Evolutionary conservation across 2,888 invertebrate genomes (phyloP).

Genomic region (Zaprionus bogoriensis): DNA sequence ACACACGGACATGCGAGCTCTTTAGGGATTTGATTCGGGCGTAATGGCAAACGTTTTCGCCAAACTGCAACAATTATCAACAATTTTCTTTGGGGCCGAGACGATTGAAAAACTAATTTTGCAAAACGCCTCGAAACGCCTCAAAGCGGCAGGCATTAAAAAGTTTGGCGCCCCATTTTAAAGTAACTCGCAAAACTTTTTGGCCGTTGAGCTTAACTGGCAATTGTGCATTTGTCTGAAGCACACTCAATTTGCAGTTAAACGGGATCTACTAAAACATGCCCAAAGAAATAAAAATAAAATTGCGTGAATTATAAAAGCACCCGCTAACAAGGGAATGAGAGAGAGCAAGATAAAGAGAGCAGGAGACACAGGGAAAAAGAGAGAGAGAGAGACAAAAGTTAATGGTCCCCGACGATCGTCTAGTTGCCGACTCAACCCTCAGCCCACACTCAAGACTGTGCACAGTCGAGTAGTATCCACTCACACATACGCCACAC

Average conservation of each 20-base stretch:
- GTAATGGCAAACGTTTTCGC: background rate
- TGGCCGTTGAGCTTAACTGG: slow-evolving; percentile 2
- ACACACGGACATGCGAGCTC: background rate
- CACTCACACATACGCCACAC: too few species aligned
- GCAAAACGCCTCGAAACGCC: slow-evolving; percentile 14
- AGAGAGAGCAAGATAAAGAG: too few species aligned
- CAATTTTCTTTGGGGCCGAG: slow-evolving; percentile 15
- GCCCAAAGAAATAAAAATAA: slow-evolving; percentile 16
- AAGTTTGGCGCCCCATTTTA: slow-evolving; percentile 25
- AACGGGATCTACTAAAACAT: background rate
- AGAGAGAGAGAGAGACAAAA: too few species aligned
- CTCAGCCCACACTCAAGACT: too few species aligned
- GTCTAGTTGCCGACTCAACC: slow-evolving; percentile 4
- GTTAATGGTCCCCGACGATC: slow-evolving; percentile 1
- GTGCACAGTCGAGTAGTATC: background rate
- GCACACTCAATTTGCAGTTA: slow-evolving; percentile 4
- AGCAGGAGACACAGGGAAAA: too few species aligned
- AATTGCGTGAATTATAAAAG: slow-evolving; percentile 13
- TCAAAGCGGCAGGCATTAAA: slow-evolving; percentile 25
- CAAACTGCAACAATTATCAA: slow-evolving; percentile 39
- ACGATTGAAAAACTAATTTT: slow-evolving; percentile 37
- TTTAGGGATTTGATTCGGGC: slow-evolving; percentile 5
- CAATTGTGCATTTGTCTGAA: background rate
- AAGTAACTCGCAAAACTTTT: slow-evolving; percentile 1
- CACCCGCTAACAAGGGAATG: too few species aligned